Base-by-base conservation (phyloP, 1,140 invertebrate species). In the Eupeodes corollae region DNA sequence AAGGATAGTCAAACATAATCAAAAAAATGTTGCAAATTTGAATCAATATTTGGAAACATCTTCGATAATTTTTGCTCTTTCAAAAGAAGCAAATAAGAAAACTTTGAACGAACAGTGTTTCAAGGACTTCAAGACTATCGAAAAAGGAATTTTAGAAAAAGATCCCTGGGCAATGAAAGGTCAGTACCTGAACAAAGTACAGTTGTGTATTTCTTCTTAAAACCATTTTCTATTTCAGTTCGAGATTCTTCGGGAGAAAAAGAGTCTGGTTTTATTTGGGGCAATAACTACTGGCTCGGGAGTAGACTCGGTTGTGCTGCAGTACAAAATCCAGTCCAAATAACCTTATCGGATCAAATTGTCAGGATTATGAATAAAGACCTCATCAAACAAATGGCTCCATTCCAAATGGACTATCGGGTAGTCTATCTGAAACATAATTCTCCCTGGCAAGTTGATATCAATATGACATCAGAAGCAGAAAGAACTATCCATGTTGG, bases 91-190 rank as follows among this genome's bases (percentile, higher is more conserved):
- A 34, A 64, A 64, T 30, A 50, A 49, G 30, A 64, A 57, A 37
- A 53, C 56, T 37, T 51, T 64, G 13, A 63, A 53, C 53, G 40
- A 42, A n/a, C 47, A 44, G 6, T 68, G 66, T 45, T 46, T 53
- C 18, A 38, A 49, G 30, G 56, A 68, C 11, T 16, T 68, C 47
- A 54, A 60, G 37, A 54, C 58, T 14, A 51, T 68, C 19, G 56
- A 61, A 38, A 48, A 55, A 1, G 57, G 55, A 19, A 62, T 68
- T 30, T 51, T 60, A 12, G 47, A 44, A 15, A 63, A 61, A 35
- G 61, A 68, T 34, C 56, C 63, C 13, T 68, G 66, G 66, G 66
- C 65, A 9, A 65, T 68, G 38, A 68, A 68, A 53, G 63, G 66
- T 68, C 32, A 51, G 59, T 49, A 16, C 5, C 37, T 44, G 8